These are phyloP conservation scores for Grammomys surdaster DNA, from an alignment of 2,113 vertebrate genomes.

Conservation along the genomic window DNA sequence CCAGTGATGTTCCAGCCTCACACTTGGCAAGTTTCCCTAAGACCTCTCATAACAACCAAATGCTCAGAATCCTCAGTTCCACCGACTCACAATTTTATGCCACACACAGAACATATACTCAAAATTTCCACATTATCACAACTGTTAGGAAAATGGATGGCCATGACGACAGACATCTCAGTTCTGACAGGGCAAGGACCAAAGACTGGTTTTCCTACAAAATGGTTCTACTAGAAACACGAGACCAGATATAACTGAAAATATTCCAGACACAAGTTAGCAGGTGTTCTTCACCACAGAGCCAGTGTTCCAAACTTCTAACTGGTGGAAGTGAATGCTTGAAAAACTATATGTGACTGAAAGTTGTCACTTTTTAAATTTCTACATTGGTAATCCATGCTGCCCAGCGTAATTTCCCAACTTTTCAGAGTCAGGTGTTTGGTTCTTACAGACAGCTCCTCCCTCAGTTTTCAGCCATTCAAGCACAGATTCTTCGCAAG, in stretches of 20 bases:
- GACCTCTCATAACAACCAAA: slow-evolving; percentile 81
- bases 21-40: slow-evolving; percentile 75
- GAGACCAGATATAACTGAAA: slow-evolving; percentile 76
- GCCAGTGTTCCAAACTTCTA: no score
- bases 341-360: no score
- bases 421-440: neutral
- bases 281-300: no score
- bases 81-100: slow-evolving; percentile 80
- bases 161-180: slow-evolving; percentile 88
- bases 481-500: slow-evolving; percentile 12
- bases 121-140: slow-evolving; percentile 87
- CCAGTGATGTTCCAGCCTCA: slow-evolving; percentile 84
- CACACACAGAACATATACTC: slow-evolving; percentile 83
- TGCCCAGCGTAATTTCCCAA: neutral
- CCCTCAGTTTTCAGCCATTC: slow-evolving; percentile 2
- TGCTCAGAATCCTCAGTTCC: slow-evolving; percentile 76
- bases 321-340: no score
- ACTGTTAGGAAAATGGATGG: slow-evolving; percentile 89
- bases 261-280: neutral
- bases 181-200: slow-evolving; percentile 78
- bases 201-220: slow-evolving; percentile 83
- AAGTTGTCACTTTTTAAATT: neutral
- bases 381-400: neutral
- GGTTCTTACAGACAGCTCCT: neutral
- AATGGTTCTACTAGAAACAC: slow-evolving; percentile 61